Base-by-base conservation (phyloP, 2,797 vertebrate genomes). In the Adrianichthys oophorus region DNA sequence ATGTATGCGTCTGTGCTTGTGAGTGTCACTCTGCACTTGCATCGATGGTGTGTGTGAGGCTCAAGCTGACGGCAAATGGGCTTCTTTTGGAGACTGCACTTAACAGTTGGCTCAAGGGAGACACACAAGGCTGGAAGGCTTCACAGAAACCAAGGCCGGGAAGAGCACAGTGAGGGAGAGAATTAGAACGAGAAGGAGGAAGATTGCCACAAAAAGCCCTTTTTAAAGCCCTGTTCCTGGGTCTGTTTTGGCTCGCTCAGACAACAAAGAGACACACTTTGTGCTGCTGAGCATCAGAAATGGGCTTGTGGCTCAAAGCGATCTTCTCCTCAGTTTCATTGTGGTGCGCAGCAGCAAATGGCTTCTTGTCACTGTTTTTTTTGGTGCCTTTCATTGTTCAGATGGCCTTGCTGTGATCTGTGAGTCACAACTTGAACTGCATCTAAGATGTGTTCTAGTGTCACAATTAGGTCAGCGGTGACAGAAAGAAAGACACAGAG, bases 61-160 rank as follows among this genome's bases (percentile, higher is more conserved):
- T 84, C 57, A 71, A 72, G 83, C 87, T 83, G 78, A 69, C 89
- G 87, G 88, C 85, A 90, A 89, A 90, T 85, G 85, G 83, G 79
- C 78, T 75, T 85, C 90, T 91, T 90, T 87, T 83, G 88, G 79
- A 91, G 85, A 70, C 83, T 76, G 91, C 91, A 91, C 90, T 92
- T 82, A 91, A 87, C 82, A 78, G 82, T 74, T 87, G 77, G 80
- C 84, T 88, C 82, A 83, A 84, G 90, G 87, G 85, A 90, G 83
- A 56, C 40, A 69, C 59, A 53, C 52, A 65, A 18, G 63, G 47
- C 56, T 58, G 56, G 41, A 46, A 58, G 46, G 56, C 32, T 37
- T 37, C 67, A 71, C 32, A 56, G n/a, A 41, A 37, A 37, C 32
- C 44, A 15, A 66, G 66, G 72, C 81, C 83, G 64, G 64, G 15